These are phyloP conservation scores for Bilobella aurantiaca DNA, from an alignment of 1,140 invertebrate species.

Conservation along the genomic window DNA sequence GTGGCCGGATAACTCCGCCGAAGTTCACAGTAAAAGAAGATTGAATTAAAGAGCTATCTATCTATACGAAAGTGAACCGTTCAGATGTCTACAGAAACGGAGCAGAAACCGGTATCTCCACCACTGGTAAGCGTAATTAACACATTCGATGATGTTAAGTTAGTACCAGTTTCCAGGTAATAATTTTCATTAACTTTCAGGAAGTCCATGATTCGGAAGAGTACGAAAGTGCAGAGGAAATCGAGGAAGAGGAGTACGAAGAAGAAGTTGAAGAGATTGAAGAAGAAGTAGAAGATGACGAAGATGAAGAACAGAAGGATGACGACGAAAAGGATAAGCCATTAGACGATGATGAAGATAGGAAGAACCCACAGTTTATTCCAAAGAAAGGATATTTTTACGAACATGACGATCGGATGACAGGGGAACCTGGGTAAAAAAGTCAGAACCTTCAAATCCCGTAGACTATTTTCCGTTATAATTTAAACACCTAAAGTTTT, in stretches of 20 bases:
- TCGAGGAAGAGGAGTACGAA: conserved; percentile 32
- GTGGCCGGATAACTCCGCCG: no score
- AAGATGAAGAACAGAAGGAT: conserved; percentile 37
- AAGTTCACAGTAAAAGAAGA: no score
- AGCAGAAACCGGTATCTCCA: not conserved
- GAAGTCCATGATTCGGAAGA: conserved; percentile 32
- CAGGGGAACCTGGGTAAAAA: conserved; percentile 38
- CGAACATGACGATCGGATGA: conserved; percentile 85
- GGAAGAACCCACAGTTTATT: conserved; percentile 91
- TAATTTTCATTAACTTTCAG: not conserved
- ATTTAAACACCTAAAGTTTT: no score
- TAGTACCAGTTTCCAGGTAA: no score
- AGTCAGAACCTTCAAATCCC: no score
- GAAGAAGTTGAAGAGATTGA: conserved; percentile 30
- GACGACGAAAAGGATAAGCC: conserved; percentile 47
- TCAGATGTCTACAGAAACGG: conserved; percentile 8
- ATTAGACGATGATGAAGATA: conserved; percentile 85
- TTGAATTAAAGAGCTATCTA: no score
- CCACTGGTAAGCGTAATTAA: not conserved
- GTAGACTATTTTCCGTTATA: not conserved
- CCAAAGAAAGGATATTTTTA: conserved; percentile 92
- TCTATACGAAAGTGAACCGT: no score
- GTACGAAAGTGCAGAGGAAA: conserved; percentile 35
- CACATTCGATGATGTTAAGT: not conserved
- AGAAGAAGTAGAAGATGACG: conserved; percentile 36